A percentile compares a stretch with the other conserved stretches of the same genome.
phyloP scores from a whole-genome alignment of 1,140 invertebrate genomes.

The Apocrypta bakeri region DNA sequence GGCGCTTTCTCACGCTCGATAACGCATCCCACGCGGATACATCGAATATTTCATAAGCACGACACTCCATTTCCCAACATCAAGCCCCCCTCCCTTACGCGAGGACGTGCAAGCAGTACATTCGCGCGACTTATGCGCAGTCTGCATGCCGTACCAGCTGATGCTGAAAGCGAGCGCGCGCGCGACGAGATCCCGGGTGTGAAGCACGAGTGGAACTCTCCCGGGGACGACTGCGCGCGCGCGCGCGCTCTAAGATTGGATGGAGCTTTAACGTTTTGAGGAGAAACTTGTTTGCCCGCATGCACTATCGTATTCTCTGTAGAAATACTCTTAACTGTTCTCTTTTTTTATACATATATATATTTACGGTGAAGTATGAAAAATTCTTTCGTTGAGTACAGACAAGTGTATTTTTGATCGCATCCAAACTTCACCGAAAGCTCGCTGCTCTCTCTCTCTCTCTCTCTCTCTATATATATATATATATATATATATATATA shows the following conservation, averaged over 20 bases:
- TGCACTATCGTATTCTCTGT: too few relatives aligned
- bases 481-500: too few relatives aligned
- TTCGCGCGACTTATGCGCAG: constrained; percentile 26
- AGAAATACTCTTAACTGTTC: too few relatives aligned
- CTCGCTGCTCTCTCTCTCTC: too few relatives aligned
- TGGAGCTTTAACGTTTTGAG: not conserved
- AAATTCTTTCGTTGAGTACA: too few relatives aligned
- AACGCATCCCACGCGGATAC: constrained; percentile 47
- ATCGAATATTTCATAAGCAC: constrained; percentile 65
- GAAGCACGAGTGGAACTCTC: not conserved
- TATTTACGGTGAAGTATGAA: too few relatives aligned
- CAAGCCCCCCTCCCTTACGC: too few relatives aligned
- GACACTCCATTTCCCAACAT: constrained; percentile 57
- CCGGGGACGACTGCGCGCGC: not conserved
- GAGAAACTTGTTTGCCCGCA: too few relatives aligned
- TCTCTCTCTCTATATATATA: too few relatives aligned
- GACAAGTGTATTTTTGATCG: too few relatives aligned
- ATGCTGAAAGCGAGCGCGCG: not conserved
- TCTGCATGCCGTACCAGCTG: not conserved
- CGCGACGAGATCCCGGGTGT: not conserved
- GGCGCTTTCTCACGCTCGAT: constrained; percentile 5
- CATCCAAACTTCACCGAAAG: too few relatives aligned
- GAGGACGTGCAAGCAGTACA: constrained; percentile 29
- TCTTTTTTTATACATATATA: too few relatives aligned
- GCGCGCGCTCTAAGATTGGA: not conserved